phyloP scores from a whole-genome alignment of 2,888 invertebrate species.

The Callosobruchus maculatus region DNA sequence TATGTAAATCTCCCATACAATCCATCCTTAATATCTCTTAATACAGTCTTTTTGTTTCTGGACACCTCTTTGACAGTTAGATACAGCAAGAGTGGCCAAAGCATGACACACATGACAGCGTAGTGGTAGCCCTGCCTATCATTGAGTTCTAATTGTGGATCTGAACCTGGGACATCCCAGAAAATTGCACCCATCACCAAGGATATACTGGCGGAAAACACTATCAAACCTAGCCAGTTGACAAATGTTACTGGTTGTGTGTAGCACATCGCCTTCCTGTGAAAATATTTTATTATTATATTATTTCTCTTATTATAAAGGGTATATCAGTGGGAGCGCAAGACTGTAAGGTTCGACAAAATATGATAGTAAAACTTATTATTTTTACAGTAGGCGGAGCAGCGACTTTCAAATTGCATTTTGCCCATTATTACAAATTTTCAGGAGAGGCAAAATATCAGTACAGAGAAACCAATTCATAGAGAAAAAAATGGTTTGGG shows the following conservation, averaged over 20 bases:
- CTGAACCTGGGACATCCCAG: slow-evolving; percentile 81
- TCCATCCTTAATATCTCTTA: slow-evolving; percentile 75
- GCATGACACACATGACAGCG: slow-evolving; percentile 70
- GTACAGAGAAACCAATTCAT: no score
- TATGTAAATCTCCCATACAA: slow-evolving; percentile 77
- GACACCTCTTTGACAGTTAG: slow-evolving; percentile 58
- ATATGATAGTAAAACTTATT: no score
- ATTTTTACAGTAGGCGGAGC: no score
- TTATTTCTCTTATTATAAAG: no score
- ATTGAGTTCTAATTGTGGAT: slow-evolving; percentile 68
- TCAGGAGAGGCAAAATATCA: no score
- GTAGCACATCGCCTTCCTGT: slow-evolving; percentile 67
- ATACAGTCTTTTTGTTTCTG: slow-evolving; percentile 61
- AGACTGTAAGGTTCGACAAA: no score
- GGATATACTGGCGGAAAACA: slow-evolving; percentile 78
- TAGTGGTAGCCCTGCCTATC: slow-evolving; percentile 83
- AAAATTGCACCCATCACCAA: slow-evolving; percentile 82
- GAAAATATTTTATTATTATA: no score
- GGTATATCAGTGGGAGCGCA: no score
- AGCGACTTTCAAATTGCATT: no score
- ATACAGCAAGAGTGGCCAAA: slow-evolving; percentile 74
- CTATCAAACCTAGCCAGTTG: slow-evolving; percentile 71
- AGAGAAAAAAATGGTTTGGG: no score
- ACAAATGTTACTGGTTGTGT: slow-evolving; percentile 83
- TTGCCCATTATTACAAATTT: no score